These are phyloP conservation scores for Epicampocera succincta DNA, from an alignment of 2,888 invertebrate genomes.

Conservation along the genomic window DNA sequence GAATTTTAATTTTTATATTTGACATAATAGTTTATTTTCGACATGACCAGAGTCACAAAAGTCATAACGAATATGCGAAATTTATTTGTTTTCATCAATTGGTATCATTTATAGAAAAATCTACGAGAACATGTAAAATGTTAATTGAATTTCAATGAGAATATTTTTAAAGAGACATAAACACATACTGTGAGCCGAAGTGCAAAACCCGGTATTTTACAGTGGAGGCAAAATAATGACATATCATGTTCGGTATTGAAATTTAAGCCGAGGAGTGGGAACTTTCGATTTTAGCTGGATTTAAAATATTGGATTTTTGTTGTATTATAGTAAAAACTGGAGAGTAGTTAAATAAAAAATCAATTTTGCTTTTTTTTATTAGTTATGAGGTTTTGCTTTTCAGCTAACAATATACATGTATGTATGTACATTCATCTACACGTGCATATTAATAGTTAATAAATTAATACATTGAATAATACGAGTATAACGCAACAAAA, in stretches of 20 bases:
- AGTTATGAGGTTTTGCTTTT: no score
- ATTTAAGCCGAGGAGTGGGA: no score
- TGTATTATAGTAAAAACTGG: no score
- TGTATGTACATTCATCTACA: not conserved
- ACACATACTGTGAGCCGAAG: no score
- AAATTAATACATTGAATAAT: conserved; percentile 36
- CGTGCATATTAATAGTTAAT: conserved; percentile 14
- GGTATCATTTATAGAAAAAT: conserved; percentile 48
- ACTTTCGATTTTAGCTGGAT: no score
- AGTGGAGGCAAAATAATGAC: no score
- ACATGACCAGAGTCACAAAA: conserved; percentile 15
- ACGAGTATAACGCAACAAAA: conserved; percentile 12
- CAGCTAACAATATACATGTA: no score
- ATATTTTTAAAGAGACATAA: not conserved
- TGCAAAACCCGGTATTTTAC: no score
- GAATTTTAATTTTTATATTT: conserved; percentile 61
- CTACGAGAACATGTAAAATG: conserved; percentile 50
- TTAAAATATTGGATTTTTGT: no score
- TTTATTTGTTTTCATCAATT: conserved; percentile 36
- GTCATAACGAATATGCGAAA: conserved; percentile 12
- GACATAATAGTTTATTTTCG: conserved; percentile 58
- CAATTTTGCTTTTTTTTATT: no score
- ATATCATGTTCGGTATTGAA: no score
- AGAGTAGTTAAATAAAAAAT: no score
- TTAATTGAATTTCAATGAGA: conserved; percentile 64